These are phyloP conservation scores for Periplaneta americana DNA, from an alignment of 1,140 invertebrate species.

Conservation along the genomic window DNA sequence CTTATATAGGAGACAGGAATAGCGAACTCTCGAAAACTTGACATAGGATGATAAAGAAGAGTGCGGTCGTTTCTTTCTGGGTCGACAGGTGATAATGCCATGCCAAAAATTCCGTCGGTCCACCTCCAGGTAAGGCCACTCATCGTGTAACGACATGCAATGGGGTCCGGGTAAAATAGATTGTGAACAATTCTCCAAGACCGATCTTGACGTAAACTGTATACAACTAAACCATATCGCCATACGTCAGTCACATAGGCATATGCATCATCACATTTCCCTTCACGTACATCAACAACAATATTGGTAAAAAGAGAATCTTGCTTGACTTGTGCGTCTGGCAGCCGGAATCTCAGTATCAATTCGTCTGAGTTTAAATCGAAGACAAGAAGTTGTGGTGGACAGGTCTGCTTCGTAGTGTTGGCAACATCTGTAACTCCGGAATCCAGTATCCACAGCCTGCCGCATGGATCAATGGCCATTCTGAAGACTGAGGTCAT, in stretches of 20 bases:
- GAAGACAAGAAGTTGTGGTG: conserved; percentile 6
- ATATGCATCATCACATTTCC: conserved; percentile 57
- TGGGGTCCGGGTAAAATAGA: conserved; percentile 69
- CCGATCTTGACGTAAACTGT: conserved; percentile 47
- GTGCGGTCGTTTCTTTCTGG: conserved; percentile 43
- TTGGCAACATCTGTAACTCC: conserved; percentile 47
- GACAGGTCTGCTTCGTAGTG: neutral
- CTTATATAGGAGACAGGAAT: conserved; percentile 55
- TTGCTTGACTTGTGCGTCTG: conserved; percentile 57
- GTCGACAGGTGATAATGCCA: conserved; percentile 57
- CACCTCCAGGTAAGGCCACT: conserved; percentile 72
- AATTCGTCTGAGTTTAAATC: conserved; percentile 47
- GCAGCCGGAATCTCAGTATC: conserved; percentile 54
- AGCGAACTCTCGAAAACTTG: conserved; percentile 67
- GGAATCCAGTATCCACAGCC: conserved; percentile 67
- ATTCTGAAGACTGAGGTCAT: conserved; percentile 58
- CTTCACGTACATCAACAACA: conserved; percentile 54
- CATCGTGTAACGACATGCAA: conserved; percentile 54
- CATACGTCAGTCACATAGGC: conserved; percentile 71
- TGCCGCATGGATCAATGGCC: conserved; percentile 62
- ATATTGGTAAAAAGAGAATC: conserved; percentile 72
- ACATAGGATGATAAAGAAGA: conserved; percentile 74
- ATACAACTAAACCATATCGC: conserved; percentile 45
- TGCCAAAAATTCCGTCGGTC: conserved; percentile 74
- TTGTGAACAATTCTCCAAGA: conserved; percentile 71